These are phyloP conservation scores for Sepioteuthis lessoniana DNA, from an alignment of 2,888 invertebrate species.

Conservation along the genomic window DNA sequence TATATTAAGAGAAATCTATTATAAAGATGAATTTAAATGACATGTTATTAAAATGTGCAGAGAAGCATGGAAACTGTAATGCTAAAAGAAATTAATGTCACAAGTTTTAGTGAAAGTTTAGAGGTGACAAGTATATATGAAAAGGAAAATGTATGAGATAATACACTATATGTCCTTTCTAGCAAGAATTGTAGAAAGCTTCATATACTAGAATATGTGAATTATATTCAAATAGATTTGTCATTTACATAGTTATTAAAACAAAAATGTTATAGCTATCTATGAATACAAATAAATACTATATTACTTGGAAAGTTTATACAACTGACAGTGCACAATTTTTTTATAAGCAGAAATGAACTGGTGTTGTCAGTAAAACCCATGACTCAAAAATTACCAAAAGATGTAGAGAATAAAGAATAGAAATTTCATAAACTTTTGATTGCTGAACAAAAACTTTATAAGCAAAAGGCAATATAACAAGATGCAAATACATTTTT, in stretches of 20 bases:
- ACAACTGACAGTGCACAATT: not conserved
- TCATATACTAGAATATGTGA: not conserved
- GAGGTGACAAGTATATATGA: not conserved
- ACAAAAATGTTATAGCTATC: not conserved
- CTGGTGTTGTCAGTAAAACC: not conserved
- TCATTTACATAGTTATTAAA: too few relatives aligned
- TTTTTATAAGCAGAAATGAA: not conserved
- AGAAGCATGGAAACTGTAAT: not conserved
- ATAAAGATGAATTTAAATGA: not conserved
- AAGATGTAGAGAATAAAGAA: not conserved
- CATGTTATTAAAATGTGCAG: not conserved
- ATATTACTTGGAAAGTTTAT: too few relatives aligned
- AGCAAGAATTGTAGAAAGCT: not conserved
- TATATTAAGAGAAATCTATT: not conserved
- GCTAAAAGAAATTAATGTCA: not conserved
- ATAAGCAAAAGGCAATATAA: not conserved
- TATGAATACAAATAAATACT: not conserved
- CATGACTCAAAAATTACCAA: not conserved
- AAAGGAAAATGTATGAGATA: not conserved
- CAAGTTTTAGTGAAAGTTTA: not conserved
- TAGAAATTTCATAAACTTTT: not conserved
- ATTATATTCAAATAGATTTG: not conserved
- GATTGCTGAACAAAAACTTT: not conserved
- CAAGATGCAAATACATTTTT: not conserved
- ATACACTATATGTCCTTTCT: not conserved